A percentile compares a stretch with the other conserved stretches of the same genome.
phyloP scores from a whole-genome alignment of 2,113 vertebrate species.

The Nesospiza acunhae region DNA sequence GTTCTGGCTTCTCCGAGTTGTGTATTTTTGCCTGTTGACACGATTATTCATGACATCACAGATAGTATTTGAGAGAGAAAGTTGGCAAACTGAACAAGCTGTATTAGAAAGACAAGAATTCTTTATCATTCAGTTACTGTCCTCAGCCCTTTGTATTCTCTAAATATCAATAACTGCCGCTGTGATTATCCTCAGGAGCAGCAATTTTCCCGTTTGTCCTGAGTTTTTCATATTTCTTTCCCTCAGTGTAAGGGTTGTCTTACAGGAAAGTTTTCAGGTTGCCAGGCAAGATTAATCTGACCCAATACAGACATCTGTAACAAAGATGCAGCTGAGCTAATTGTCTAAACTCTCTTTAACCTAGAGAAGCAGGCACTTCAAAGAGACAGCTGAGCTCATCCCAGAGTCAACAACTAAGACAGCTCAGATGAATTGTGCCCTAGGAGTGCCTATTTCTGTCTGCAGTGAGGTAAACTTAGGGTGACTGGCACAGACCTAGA shows the following conservation, averaged over 20 bases:
- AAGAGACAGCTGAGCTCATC: constrained; percentile 25
- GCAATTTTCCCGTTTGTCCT: constrained; percentile 47
- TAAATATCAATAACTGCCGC: constrained; percentile 14
- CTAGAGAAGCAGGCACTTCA: background rate
- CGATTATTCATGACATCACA: background rate
- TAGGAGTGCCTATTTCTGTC: background rate
- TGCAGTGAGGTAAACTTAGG: background rate
- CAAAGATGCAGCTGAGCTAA: constrained; percentile 4
- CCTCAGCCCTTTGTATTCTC: constrained; percentile 31
- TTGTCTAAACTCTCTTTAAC: constrained; percentile 21
- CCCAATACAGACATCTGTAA: background rate
- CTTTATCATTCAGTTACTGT: constrained; percentile 11
- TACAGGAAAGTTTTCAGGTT: constrained; percentile 56
- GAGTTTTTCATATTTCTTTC: constrained; percentile 48
- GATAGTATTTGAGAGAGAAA: constrained; percentile 1
- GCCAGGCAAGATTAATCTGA: constrained; percentile 32
- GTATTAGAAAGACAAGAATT: constrained; percentile 14
- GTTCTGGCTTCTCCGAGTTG: background rate
- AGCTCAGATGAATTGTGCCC: background rate
- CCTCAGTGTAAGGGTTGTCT: background rate
- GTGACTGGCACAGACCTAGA: background rate
- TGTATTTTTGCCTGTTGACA: constrained; percentile 22
- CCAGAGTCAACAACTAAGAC: background rate
- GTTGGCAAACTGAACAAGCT: constrained; percentile 29
- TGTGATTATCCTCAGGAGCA: constrained; percentile 25